These are phyloP conservation scores for Ptiloglossa arizonensis DNA, from an alignment of 1,140 invertebrate species.

Conservation along the genomic window DNA sequence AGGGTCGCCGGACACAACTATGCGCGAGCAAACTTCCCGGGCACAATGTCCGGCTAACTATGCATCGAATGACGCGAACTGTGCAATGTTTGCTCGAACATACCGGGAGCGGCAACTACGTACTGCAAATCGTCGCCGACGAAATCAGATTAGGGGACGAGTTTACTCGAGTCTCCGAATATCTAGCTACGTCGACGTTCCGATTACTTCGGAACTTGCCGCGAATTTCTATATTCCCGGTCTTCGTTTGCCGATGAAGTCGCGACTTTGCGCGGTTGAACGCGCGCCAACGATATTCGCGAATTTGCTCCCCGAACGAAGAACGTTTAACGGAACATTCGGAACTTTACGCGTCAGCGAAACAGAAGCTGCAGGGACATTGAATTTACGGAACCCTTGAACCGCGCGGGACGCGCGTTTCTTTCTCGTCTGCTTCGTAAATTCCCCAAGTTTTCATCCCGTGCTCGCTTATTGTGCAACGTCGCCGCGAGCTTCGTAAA, in stretches of 20 bases:
- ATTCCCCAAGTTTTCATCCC: neutral
- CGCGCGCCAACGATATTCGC: neutral
- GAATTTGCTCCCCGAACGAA: neutral
- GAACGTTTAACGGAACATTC: neutral
- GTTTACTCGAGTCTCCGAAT: conserved; percentile 12
- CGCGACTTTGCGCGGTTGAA: neutral
- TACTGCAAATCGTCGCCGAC: conserved; percentile 37
- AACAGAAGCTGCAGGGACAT: neutral
- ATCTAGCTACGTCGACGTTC: neutral
- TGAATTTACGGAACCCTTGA: neutral
- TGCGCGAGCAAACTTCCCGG: conserved; percentile 40
- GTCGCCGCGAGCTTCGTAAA: neutral
- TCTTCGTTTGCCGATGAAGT: neutral
- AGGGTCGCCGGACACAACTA: conserved; percentile 26
- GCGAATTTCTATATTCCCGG: neutral
- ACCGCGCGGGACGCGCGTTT: neutral
- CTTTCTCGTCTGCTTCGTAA: neutral
- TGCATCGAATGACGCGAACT: conserved; percentile 36
- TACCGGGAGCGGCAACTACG: neutral
- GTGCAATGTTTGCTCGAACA: conserved; percentile 34
- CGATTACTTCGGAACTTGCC: neutral
- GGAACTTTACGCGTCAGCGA: neutral
- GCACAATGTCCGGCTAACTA: conserved; percentile 51
- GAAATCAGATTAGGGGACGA: conserved; percentile 45
- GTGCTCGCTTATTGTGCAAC: neutral